A percentile compares a stretch with the other conserved stretches of the same genome.
These are phyloP conservation scores for Anthrax anthrax DNA, from an alignment of 2,888 invertebrate genomes.

Conservation along the genomic window DNA sequence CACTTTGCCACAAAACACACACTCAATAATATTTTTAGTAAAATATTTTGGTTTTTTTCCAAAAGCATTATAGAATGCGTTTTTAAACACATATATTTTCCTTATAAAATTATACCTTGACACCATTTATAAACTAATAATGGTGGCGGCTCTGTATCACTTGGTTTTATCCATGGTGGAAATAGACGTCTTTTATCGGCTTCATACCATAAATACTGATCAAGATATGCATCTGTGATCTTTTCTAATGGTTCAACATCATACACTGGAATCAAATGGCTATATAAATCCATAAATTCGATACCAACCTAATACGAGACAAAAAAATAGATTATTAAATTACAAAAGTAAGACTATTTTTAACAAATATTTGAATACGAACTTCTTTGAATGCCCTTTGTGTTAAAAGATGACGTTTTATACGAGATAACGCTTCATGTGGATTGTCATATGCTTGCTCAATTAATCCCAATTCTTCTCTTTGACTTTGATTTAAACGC, in stretches of 20 bases:
- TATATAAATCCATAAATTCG: slow-evolving; percentile 99
- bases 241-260: slow-evolving; percentile 99
- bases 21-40: slow-evolving; percentile 24
- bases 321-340: slow-evolving; percentile 9
- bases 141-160: slow-evolving; percentile 94
- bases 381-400: slow-evolving; percentile 97
- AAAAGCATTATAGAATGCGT: too few species aligned
- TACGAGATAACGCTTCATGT: slow-evolving; percentile 95
- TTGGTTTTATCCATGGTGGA: slow-evolving; percentile 99
- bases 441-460: slow-evolving; percentile 99
- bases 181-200: slow-evolving; percentile 94
- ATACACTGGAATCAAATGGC: slow-evolving; percentile 96
- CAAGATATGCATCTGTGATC: slow-evolving; percentile 98
- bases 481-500: slow-evolving; percentile 92
- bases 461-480: slow-evolving; percentile 95
- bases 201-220: slow-evolving; percentile 99
- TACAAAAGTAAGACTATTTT: neutral
- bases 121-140: slow-evolving; percentile 96
- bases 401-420: slow-evolving; percentile 96
- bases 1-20: slow-evolving; percentile 55
- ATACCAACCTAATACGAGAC: slow-evolving; percentile 63
- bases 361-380: neutral
- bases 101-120: slow-evolving; percentile 60
- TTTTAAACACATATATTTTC: too few species aligned
- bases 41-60: too few species aligned